Base-by-base conservation (phyloP, 2,888 invertebrate species). In the Helleia helle region DNA sequence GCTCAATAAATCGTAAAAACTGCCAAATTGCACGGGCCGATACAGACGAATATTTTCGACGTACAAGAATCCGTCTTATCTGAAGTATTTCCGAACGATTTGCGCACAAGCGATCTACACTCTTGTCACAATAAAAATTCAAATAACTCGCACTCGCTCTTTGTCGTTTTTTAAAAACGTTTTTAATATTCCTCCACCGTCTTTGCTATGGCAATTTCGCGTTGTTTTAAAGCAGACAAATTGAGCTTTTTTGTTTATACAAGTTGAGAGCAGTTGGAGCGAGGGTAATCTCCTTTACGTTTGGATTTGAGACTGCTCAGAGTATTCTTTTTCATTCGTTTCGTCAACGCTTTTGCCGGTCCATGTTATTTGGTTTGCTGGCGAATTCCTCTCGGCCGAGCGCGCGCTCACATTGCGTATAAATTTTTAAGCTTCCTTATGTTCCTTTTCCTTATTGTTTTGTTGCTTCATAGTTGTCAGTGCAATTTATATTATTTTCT, bases 251-350 rank as follows among this genome's bases (percentile, higher is more conserved):
- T 80, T 83, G 77, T 80, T 77, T 80, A 71, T 79, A 71, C 74
- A 81, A 81, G 77, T 79, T 74, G 71, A 67, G 69, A 73, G 65
- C 80, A 79, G 76, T 72, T 71, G 71, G 74, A 76, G 77, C 79
- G 73, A 67, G 57, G 71, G 77, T 83, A 84, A 83, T 83, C 80
- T 79, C 75, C 72, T 81, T 81, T 75, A 67, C 74, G 77, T 77
- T 77, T 74, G 68, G 71, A 73, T 76, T 75, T 71, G 72, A 74
- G 73, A 71, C 65, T 67, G 61, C n/a, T n/a, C n/a, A 48, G 57
- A 53, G 58, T 64, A 63, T 71, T 67, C 63, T 72, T 75, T 77
- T 79, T 72, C 71, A 66, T 71, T 71, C 65, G 62, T 71, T 69
- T 67, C 75, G 71, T 74, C 74, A 74, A 67, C 63, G 60, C 54